phyloP scores from a whole-genome alignment of 1,140 invertebrate genomes.

The Trichogramma pretiosum region DNA sequence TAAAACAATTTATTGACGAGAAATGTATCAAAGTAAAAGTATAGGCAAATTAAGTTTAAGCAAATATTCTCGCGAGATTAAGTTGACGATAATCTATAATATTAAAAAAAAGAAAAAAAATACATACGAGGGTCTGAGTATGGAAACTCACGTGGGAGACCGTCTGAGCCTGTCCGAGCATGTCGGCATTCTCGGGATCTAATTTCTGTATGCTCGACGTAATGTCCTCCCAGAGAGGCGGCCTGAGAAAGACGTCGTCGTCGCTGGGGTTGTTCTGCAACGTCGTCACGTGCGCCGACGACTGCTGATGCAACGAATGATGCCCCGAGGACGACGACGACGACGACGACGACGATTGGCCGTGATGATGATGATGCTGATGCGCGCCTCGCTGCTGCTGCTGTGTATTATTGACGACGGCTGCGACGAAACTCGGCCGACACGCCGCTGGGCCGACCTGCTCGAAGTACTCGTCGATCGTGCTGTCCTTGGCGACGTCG shows the following conservation, averaged over 20 bases:
- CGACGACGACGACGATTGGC: constrained; percentile 7
- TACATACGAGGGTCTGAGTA: background rate
- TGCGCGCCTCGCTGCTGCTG: too few relatives aligned
- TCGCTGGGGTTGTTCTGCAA: constrained; percentile 34
- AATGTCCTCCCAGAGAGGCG: constrained; percentile 80
- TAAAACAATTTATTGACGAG: too few relatives aligned
- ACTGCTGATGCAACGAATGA: constrained; percentile 11
- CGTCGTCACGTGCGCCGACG: background rate
- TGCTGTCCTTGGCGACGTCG: too few relatives aligned
- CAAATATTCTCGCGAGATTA: too few relatives aligned
- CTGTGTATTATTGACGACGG: too few relatives aligned
- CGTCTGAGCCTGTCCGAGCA: constrained; percentile 53
- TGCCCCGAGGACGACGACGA: too few relatives aligned
- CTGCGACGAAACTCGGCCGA: constrained; percentile 47
- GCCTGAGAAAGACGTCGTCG: constrained; percentile 75
- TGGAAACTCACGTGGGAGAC: constrained; percentile 22
- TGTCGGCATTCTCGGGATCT: constrained; percentile 79
- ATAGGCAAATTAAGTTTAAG: too few relatives aligned
- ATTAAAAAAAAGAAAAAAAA: too few relatives aligned
- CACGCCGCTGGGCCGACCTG: constrained; percentile 31
- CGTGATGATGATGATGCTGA: constrained; percentile 17
- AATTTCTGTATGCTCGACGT: constrained; percentile 79
- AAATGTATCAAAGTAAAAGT: too few relatives aligned
- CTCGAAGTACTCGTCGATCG: constrained; percentile 64
- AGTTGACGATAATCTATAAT: too few relatives aligned